Evolutionary conservation across 2,888 invertebrate genomes (phyloP).

Genomic region (Caradrina kadenii): DNA sequence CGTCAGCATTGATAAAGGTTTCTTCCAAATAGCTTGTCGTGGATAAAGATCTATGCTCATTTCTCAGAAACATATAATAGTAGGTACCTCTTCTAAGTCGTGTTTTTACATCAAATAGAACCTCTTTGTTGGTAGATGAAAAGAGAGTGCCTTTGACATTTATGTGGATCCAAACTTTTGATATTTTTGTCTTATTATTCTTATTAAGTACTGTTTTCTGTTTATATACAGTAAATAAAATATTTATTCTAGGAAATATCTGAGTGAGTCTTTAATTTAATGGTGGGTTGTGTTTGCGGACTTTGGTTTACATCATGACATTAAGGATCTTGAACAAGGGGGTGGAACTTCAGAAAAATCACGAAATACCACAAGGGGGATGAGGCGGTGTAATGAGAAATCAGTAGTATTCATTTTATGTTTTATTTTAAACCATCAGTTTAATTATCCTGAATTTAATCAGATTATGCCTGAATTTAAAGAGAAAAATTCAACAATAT

Average conservation of each 20-base stretch:
- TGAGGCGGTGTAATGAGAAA: too few species aligned
- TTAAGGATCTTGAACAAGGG: too few species aligned
- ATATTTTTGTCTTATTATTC: constrained; percentile 60
- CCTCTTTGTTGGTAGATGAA: constrained; percentile 62
- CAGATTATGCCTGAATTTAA: too few species aligned
- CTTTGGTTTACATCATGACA: too few species aligned
- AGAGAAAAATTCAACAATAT: too few species aligned
- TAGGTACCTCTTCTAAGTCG: constrained; percentile 37
- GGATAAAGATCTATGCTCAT: constrained; percentile 45
- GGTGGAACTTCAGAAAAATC: too few species aligned
- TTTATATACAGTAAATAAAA: constrained; percentile 8
- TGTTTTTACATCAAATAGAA: constrained; percentile 58
- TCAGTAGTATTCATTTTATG: too few species aligned
- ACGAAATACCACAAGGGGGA: too few species aligned
- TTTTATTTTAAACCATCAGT: too few species aligned
- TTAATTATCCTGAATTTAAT: too few species aligned
- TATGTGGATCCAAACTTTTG: constrained; percentile 60
- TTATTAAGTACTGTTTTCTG: constrained; percentile 45
- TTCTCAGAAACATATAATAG: constrained; percentile 50
- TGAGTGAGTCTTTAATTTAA: neutral
- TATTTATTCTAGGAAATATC: neutral
- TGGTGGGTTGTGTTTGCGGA: neutral
- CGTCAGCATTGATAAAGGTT: constrained; percentile 53
- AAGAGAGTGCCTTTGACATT: constrained; percentile 65
- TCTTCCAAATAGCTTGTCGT: constrained; percentile 24